phyloP scores from a whole-genome alignment of 2,113 vertebrate genomes.

The Equus quagga region DNA sequence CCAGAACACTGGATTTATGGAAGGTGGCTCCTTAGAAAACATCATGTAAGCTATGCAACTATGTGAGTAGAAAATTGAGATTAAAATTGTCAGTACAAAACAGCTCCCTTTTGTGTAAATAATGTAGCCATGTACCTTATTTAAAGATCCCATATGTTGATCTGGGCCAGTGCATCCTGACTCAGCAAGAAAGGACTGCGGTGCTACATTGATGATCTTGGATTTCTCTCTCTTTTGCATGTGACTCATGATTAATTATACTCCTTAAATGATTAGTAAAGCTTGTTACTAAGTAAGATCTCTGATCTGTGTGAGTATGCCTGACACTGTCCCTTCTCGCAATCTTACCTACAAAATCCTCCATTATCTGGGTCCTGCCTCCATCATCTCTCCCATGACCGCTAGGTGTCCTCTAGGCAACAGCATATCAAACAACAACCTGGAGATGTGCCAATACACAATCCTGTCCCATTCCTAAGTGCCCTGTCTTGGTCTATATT shows the following conservation, averaged over 20 bases:
- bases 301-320: not conserved
- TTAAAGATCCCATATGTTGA: not conserved
- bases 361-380: not conserved
- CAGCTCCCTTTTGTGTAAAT: not conserved
- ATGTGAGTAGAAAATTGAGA: not conserved
- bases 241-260: not conserved
- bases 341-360: not conserved
- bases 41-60: not conserved
- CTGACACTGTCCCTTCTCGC: not conserved
- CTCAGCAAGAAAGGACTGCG: not conserved
- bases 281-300: not conserved
- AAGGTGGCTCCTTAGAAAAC: not conserved
- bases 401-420: not conserved
- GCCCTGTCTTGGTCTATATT: not conserved
- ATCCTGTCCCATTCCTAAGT: not conserved
- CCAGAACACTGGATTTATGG: not conserved
- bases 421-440: not conserved
- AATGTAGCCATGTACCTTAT: not conserved
- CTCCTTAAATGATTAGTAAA: not conserved
- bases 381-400: not conserved
- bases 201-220: no score
- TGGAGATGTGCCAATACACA: not conserved
- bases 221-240: not conserved
- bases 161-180: not conserved
- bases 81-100: not conserved